Evolutionary conservation across 2,888 invertebrate genomes (phyloP), one percentile per base, ranked within the genome.

Genomic region (Aleiodes testaceus): DNA sequence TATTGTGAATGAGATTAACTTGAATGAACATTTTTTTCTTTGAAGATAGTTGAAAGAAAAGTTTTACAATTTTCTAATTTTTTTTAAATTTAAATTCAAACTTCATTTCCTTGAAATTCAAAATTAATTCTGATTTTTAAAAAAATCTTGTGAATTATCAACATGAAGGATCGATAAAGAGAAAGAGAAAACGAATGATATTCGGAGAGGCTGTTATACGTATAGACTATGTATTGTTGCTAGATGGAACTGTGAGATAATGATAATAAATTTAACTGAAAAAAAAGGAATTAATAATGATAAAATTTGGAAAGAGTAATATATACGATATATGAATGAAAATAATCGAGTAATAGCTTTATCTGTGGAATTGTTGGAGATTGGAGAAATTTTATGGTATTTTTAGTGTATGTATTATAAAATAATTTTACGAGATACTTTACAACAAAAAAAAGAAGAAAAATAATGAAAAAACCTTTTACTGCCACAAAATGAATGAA

Each of bases 341-440:
- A 69, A 69, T 72, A 69, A 69, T 66, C 68, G 52, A 55, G 67
- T 44, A 69, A 73, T 74, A 70, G 74, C 72, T 77, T 70, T 72
- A 72, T 73, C 67, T 44, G 71, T 76, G 72, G 73, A 69, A 75
- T 84, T 84, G 83, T 84, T 84, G 82, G 78, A 66, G 71, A 79
- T 72, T 80, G 76, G 73, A 80, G 76, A 84, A 80, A 84, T 83
- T 84, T 84, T 83, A 83, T 80, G 77, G 76, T 74, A 64, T 75
- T 69, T 66, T 59, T 75, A 76, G 78, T 80, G 79, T 80, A 78
- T 36, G 36, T 36, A 36, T 36, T 36, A 36, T 76, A 78, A 77
- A 74, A 72, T 75, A 70, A 74, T 72, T 22, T 71, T 55, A 66
- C 49, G 36, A 22, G 52, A 55, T 52, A 53, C 66, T 66, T 66